Base-by-base conservation (phyloP, 2,888 invertebrate genomes). In the Muschampia plurimacula region DNA sequence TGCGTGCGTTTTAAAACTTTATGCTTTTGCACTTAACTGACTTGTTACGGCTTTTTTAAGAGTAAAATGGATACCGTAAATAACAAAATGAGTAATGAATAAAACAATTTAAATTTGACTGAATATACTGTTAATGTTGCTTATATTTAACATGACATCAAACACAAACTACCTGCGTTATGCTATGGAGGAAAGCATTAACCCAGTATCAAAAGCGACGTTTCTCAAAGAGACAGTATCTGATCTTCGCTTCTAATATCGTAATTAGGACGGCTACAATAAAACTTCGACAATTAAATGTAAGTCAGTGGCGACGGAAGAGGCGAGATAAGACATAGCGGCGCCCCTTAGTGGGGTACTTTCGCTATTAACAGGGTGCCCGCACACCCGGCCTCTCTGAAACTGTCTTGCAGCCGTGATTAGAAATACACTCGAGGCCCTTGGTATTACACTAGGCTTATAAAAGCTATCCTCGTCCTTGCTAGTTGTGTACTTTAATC, bases 201-300 rank as follows among this genome's bases (percentile, higher is more conserved):
- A 72, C 52, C 62, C 41, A 67, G 62, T 55, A 63, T 64, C 69
- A 68, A 67, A 57, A 63, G 7, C 46, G 64, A 68, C 72, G 72
- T 67, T 46, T 68, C 67, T 72, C 72, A 68, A 67, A 72, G 67
- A 60, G 74, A 69, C 71, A 69, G 63, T 72, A 66, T 69, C 72
- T 69, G 59, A 67, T 67, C 84, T 83, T 83, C 83, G 84, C 82
- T 84, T 84, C 82, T 85, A 86, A 89, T 89, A 89, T 86, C 88
- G 87, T 87, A 89, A 89, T 89, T 88, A 88, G 86, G 87, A 84
- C 82, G 83, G 85, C 85, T 86, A 88, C 86, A 92, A 89, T 93
- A 91, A 90, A 92, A 93, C 91, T 93, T 93, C 86, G 85, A 91
- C 92, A 92, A 90, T 93, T 92, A 92, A 92, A 92, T 88, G 90